Evolutionary conservation across 2,797 vertebrate genomes (phyloP).

Genomic region (Gastrophryne carolinensis): DNA sequence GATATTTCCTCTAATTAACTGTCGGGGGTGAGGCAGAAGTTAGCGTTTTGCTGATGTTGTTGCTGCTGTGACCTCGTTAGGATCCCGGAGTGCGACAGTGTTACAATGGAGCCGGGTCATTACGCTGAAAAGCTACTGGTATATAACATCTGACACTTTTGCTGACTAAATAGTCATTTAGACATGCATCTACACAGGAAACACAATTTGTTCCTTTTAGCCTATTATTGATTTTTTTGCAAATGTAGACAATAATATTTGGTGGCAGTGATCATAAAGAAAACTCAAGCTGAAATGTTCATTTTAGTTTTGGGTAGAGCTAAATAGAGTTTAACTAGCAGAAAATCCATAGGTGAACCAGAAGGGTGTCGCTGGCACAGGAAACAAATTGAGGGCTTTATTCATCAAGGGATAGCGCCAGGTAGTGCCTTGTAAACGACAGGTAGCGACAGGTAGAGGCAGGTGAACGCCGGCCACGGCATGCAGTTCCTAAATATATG

Average conservation of each 20-base stretch:
- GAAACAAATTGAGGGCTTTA: no score
- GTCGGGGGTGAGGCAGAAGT: neutral
- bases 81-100: neutral
- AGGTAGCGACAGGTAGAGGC: no score
- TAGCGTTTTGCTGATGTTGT: neutral
- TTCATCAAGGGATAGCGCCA: no score
- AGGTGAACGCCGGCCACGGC: no score
- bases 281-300: no score
- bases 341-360: no score
- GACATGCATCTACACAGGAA: conserved; percentile 1
- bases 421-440: no score
- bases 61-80: conserved; percentile 19
- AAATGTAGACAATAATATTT: neutral
- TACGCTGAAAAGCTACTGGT: conserved; percentile 20
- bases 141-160: conserved; percentile 18
- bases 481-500: no score
- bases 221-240: neutral
- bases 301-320: neutral
- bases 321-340: no score
- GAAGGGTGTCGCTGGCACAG: no score
- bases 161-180: conserved; percentile 29
- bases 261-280: neutral
- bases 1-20: conserved; percentile 12
- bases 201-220: neutral
- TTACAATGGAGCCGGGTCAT: conserved; percentile 2